Evolutionary conservation across 2,888 invertebrate genomes (phyloP), one percentile per base, ranked within the genome.

Genomic region (Mesochorus sp.): DNA sequence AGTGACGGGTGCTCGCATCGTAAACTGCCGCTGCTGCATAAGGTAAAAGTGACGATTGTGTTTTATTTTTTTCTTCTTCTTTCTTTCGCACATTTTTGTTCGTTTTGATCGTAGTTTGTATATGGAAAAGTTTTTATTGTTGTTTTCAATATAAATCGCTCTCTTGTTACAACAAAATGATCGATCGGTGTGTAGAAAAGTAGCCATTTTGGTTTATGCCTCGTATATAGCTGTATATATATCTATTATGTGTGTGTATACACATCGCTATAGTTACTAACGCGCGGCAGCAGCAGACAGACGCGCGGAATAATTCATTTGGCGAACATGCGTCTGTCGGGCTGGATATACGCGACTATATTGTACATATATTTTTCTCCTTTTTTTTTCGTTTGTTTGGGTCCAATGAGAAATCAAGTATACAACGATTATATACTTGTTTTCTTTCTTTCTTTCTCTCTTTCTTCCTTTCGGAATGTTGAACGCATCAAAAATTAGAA

Each of bases 231-330:
- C 5, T 67, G 5, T 67, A 55, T 39, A 24, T 55, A 21, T 61
- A 19, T 8, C 17, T n/a, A n/a, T n/a, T n/a, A n/a, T n/a, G n/a
- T n/a, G n/a, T n/a, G n/a, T n/a, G n/a, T n/a, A n/a, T n/a, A 28
- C 12, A 28, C 8, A 12, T 17, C 19, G 21, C 26, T 42, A 53
- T 31, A 26, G 55, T 28, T 17, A 42, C 1, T 37, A 34, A 19
- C 44, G 37, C 47, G 61, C 62, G 62, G 73, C 62, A 39, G 61
- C 62, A 55, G 73, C 62, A 39, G 68, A 62, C 62, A 62, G 77
- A 77, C 77, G 34, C 49, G 47, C 62, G 55, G 49, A 77, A 77
- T 73, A 73, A 72, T 73, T 64, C 47, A 77, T 68, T 62, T 47
- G 37, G 34, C 12, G n/a, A 68, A 68, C 28, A 62, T 47, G 62